Evolutionary conservation across 2,797 vertebrate genomes (phyloP).

Genomic region (Nasua narica): DNA sequence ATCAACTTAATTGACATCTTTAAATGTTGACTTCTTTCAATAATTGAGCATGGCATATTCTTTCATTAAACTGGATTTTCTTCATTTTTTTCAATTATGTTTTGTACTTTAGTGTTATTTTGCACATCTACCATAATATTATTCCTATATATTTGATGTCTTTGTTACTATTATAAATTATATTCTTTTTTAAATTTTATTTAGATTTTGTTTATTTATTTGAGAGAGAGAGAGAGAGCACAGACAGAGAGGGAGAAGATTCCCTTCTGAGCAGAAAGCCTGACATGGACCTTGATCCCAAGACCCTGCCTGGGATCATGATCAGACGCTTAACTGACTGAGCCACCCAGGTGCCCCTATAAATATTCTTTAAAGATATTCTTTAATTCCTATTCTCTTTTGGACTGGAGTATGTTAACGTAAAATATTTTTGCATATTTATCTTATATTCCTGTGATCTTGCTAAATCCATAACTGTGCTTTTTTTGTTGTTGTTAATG

Average conservation of each 20-base stretch:
- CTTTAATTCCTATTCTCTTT: background rate
- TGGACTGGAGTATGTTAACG: background rate
- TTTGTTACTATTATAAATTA: background rate
- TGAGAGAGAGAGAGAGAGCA: background rate
- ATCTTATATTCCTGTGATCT: background rate
- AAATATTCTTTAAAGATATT: background rate
- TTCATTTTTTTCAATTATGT: background rate
- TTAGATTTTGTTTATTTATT: background rate
- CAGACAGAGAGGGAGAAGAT: no score
- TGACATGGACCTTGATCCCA: background rate
- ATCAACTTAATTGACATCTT: background rate
- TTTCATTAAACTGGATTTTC: background rate
- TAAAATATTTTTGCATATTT: background rate
- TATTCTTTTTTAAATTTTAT: background rate
- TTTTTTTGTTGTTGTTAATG: background rate
- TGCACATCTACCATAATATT: background rate
- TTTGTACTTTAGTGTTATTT: background rate
- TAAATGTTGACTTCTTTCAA: background rate
- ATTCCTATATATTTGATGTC: background rate
- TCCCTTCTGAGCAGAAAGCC: background rate
- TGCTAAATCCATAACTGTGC: background rate
- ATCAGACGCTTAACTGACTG: background rate
- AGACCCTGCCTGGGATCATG: no score
- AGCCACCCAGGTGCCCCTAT: background rate
- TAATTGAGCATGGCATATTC: background rate